Evolutionary conservation across 2,797 vertebrate genomes (phyloP).

Genomic region (Cottoperca gobio): DNA sequence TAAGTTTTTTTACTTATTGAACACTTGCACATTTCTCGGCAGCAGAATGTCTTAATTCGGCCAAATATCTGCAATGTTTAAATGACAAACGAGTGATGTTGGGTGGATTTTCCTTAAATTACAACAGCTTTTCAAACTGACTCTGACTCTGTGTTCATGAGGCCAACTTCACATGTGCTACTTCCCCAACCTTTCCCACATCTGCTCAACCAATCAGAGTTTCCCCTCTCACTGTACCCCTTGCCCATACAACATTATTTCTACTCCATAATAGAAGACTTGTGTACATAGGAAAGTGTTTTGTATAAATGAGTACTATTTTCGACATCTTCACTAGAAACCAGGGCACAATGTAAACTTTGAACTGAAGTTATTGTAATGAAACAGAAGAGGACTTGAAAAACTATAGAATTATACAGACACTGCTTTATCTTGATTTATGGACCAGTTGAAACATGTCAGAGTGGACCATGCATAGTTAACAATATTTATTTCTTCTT

Average conservation of each 20-base stretch:
- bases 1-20: neutral
- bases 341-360: slow-evolving; percentile 94
- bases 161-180: slow-evolving; percentile 55
- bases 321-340: slow-evolving; percentile 96
- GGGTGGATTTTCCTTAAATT: slow-evolving; percentile 57
- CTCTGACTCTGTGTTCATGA: slow-evolving; percentile 36
- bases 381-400: slow-evolving; percentile 83
- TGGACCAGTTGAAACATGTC: slow-evolving; percentile 75
- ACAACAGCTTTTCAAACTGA: slow-evolving; percentile 61
- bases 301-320: slow-evolving; percentile 99
- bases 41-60: neutral
- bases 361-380: slow-evolving; percentile 86
- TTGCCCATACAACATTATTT: slow-evolving; percentile 81
- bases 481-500: slow-evolving; percentile 67
- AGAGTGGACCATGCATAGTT: slow-evolving; percentile 79
- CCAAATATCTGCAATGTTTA: neutral
- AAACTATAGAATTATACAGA: slow-evolving; percentile 80
- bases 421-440: slow-evolving; percentile 83
- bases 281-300: slow-evolving; percentile 98
- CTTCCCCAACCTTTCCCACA: slow-evolving; percentile 62
- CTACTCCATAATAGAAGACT: slow-evolving; percentile 88
- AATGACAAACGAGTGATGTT: neutral
- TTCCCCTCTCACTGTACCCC: slow-evolving; percentile 62
- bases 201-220: slow-evolving; percentile 71
- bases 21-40: neutral